A percentile compares a stretch with the other conserved stretches of the same genome.
Conservation (phyloP, 2,113 vertebrate species). For the Lethenteron camtschaticum region DNA sequence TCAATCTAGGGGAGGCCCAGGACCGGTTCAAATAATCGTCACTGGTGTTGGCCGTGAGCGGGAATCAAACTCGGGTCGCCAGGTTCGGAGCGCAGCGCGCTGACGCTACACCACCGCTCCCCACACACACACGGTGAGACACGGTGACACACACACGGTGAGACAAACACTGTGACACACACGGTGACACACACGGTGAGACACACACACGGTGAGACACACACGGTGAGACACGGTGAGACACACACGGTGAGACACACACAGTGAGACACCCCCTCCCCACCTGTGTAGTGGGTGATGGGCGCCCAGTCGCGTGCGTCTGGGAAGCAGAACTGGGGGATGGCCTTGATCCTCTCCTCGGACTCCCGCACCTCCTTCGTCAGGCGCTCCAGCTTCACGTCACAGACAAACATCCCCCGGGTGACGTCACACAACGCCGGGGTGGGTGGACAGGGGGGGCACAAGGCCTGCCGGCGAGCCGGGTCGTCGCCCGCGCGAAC, state of each 20-base stretch:
- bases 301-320: constrained; percentile 93
- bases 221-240: too few relatives aligned
- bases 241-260: too few relatives aligned
- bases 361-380: constrained; percentile 93
- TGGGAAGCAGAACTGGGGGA: constrained; percentile 97
- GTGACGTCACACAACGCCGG: too few relatives aligned
- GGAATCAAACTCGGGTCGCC: too few relatives aligned
- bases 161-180: too few relatives aligned
- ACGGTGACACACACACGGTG: too few relatives aligned
- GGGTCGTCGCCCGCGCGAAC: too few relatives aligned
- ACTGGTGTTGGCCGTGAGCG: not conserved
- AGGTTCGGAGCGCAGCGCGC: not conserved
- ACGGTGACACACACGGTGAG: too few relatives aligned
- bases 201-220: too few relatives aligned
- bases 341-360: constrained; percentile 84
- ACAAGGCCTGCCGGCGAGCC: too few relatives aligned
- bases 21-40: not conserved
- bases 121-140: not conserved
- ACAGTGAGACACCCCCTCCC: constrained; percentile 6
- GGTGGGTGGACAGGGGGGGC: too few relatives aligned
- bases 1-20: not conserved
- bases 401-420: too few relatives aligned
- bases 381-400: constrained; percentile 57
- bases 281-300: constrained; percentile 80
- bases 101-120: not conserved